These are phyloP conservation scores for Coelopa frigida DNA, from an alignment of 1,140 invertebrate species.

Conservation along the genomic window DNA sequence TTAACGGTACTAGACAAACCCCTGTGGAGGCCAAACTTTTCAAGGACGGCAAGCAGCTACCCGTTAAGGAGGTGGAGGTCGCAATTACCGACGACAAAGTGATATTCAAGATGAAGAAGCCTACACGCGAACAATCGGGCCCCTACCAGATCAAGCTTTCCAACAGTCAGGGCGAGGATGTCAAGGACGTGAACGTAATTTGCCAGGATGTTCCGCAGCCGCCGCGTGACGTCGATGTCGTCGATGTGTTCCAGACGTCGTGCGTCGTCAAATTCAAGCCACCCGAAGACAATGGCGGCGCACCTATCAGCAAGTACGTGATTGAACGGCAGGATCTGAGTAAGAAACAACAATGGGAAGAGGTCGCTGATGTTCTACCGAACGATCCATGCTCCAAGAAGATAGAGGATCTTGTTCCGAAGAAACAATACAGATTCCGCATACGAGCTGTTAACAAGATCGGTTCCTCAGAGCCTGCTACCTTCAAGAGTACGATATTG, in stretches of 20 bases:
- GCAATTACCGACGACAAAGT: constrained; percentile 83
- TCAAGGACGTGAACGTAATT: constrained; percentile 72
- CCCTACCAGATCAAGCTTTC: constrained; percentile 79
- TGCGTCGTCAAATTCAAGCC: constrained; percentile 89
- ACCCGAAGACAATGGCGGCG: constrained; percentile 88
- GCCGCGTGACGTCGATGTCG: constrained; percentile 83
- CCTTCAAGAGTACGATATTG: constrained; percentile 76
- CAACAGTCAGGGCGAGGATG: constrained; percentile 82
- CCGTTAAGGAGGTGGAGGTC: constrained; percentile 82
- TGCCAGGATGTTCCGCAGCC: constrained; percentile 87
- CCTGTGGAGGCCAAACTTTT: constrained; percentile 80
- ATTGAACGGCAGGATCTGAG: constrained; percentile 91
- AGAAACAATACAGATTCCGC: constrained; percentile 91
- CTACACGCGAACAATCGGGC: constrained; percentile 69
- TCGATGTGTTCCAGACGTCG: constrained; percentile 84
- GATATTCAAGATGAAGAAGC: constrained; percentile 85
- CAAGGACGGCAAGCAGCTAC: constrained; percentile 80
- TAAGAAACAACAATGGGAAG: constrained; percentile 81
- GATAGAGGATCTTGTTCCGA: constrained; percentile 77
- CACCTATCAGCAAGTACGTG: constrained; percentile 83
- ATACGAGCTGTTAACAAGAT: constrained; percentile 91
- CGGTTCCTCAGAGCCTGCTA: constrained; percentile 78
- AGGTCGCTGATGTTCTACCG: constrained; percentile 64
- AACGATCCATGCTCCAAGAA: constrained; percentile 67
- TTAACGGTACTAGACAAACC: constrained; percentile 77